Evolutionary conservation across 2,888 invertebrate genomes (phyloP), one percentile per base, ranked within the genome.

Genomic region (Nephrocerus scutellatus): DNA sequence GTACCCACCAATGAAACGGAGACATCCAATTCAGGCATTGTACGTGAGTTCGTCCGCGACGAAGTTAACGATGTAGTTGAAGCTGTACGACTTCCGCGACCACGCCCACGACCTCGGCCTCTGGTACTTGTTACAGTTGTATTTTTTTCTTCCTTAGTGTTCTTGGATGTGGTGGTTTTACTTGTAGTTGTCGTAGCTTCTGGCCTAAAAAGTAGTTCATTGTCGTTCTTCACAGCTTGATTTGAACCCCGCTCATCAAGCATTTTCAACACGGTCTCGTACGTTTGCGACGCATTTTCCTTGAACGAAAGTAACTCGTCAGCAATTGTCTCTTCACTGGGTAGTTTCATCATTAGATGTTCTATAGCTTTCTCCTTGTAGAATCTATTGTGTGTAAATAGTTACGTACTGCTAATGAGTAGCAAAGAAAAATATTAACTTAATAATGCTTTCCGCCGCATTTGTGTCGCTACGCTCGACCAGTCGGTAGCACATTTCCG

Each of bases 401-500:
- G n/a, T n/a, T 6, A 13, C 14, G 6, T 18, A 16, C 12, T 19
- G 10, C 5, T 2, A 12, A 26, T 8, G 8, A 19, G 10, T 14
- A 29, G 10, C 5, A 24, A 46, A 40, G 28, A 36, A 28, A 46
- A 19, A 38, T 30, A 59, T 66, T 59, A 60, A 77, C 77, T 69
- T 62, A 3, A 75, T 60, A 35, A 79, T 64, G 41, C 63, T 62
- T 8, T 68, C 60, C 1, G 77, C 72, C 1, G 79, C 77, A 42
- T 74, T 74, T 9, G 53, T 56, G 54, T 82, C 77, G 35, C 70
- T 74, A 42, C 77, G 74, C 43, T 81, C 78, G 1, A 86, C 77
- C 60, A 72, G 77, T 44, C 77, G 60, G 39, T 57, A 56, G 26
- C 92, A 81, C 12, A 89, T 85, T 58, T 84, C 82, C 3, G 84